These are phyloP conservation scores for Octodon degus DNA, from an alignment of 2,113 vertebrate species.

Conservation along the genomic window DNA sequence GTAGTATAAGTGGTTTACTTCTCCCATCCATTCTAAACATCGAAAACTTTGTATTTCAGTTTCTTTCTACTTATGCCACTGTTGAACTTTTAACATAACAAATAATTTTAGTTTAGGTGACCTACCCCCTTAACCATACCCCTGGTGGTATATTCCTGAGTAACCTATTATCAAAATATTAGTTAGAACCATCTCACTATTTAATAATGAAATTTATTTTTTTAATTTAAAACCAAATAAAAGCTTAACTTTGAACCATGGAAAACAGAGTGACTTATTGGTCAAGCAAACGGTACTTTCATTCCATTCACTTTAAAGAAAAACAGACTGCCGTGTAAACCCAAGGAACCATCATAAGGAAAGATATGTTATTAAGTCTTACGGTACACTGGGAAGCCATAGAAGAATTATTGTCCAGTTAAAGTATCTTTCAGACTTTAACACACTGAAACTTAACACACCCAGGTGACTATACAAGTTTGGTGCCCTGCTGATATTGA, in stretches of 20 bases:
- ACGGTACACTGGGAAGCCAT: neutral
- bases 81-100: slow-evolving; percentile 84
- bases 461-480: neutral
- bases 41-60: slow-evolving; percentile 84
- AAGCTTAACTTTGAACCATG: slow-evolving; percentile 90
- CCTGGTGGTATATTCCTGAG: slow-evolving; percentile 86
- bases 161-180: slow-evolving; percentile 86
- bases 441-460: neutral
- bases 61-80: slow-evolving; percentile 85
- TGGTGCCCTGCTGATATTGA: neutral
- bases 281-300: slow-evolving; percentile 59
- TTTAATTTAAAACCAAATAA: slow-evolving; percentile 92
- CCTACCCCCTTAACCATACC: slow-evolving; percentile 80
- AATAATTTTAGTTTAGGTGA: slow-evolving; percentile 81
- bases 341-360: neutral
- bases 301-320: neutral
- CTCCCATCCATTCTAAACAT: slow-evolving; percentile 85
- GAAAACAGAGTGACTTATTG: slow-evolving; percentile 88
- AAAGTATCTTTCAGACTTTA: slow-evolving; percentile 38
- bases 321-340: neutral
- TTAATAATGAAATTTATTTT: slow-evolving; percentile 94
- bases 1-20: slow-evolving; percentile 85
- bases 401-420: neutral
- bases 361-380: slow-evolving; percentile 11
- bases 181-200: slow-evolving; percentile 91